phyloP scores from a whole-genome alignment of 2,113 vertebrate genomes.

The Arizona elegans region DNA sequence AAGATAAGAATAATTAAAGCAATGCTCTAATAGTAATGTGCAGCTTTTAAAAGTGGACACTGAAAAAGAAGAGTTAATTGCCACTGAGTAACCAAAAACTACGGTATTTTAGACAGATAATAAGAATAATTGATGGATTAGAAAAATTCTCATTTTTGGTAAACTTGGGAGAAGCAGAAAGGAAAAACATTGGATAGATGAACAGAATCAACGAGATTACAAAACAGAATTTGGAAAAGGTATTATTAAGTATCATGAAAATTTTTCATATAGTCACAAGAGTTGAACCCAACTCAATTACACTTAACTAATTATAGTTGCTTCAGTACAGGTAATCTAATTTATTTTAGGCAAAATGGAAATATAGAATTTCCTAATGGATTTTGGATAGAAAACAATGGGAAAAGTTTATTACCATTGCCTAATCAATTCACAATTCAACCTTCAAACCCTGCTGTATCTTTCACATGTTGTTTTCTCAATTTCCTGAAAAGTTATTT shows the following conservation, averaged over 20 bases:
- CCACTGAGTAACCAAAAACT: background rate
- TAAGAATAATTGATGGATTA: background rate
- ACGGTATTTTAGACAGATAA: background rate
- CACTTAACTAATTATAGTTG: background rate
- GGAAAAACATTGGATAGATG: background rate
- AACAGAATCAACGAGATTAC: background rate
- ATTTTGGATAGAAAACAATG: background rate
- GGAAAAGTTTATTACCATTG: background rate
- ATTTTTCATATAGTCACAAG: background rate
- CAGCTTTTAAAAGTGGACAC: background rate
- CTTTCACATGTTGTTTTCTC: background rate
- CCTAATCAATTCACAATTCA: background rate
- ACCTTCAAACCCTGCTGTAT: background rate
- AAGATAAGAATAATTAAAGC: background rate
- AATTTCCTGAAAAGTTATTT: background rate
- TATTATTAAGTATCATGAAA: background rate
- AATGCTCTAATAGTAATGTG: background rate
- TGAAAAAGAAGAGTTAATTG: background rate
- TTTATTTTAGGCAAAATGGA: background rate
- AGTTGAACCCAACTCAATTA: background rate
- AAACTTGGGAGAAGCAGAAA: background rate
- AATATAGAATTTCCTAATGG: background rate
- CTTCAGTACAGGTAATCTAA: background rate
- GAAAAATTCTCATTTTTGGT: background rate
- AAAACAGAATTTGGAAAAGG: background rate